Evolutionary conservation across 2,888 invertebrate genomes (phyloP).

Genomic region (Exephanes ischioxanthus): DNA sequence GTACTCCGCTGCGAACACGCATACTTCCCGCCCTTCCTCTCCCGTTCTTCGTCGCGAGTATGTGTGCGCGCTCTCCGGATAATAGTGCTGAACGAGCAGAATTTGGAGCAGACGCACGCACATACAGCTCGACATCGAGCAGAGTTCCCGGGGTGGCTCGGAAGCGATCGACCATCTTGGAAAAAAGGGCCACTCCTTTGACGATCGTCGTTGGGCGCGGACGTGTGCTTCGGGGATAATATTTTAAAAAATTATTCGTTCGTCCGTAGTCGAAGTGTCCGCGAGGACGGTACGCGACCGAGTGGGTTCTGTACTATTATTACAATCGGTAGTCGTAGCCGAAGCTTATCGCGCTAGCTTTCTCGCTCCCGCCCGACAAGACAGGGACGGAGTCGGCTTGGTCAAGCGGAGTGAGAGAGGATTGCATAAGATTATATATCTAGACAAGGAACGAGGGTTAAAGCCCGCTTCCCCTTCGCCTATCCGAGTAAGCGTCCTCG

Average conservation of each 20-base stretch:
- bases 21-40: background rate
- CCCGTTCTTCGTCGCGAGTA: background rate
- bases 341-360: background rate
- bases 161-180: slow-evolving; percentile 44
- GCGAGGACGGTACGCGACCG: slow-evolving; percentile 6
- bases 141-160: slow-evolving; percentile 32
- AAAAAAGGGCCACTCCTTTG: slow-evolving; percentile 41
- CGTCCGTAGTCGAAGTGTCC: background rate
- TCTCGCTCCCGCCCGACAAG: background rate
- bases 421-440: slow-evolving; percentile 5
- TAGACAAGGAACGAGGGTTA: background rate
- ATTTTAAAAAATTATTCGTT: background rate
- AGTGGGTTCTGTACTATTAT: slow-evolving; percentile 1
- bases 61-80: background rate
- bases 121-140: background rate
- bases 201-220: slow-evolving; percentile 31
- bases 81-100: slow-evolving; percentile 29
- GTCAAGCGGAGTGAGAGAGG: background rate
- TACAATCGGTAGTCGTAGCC: background rate
- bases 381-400: background rate
- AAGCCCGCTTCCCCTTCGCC: slow-evolving; percentile 9
- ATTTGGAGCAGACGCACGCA: slow-evolving; percentile 29
- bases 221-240: background rate
- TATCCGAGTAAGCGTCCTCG: slow-evolving; percentile 9
- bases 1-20: slow-evolving; percentile 1